These are phyloP conservation scores for Chelidonichthys spinosus DNA, from an alignment of 2,797 vertebrate species.

Conservation along the genomic window DNA sequence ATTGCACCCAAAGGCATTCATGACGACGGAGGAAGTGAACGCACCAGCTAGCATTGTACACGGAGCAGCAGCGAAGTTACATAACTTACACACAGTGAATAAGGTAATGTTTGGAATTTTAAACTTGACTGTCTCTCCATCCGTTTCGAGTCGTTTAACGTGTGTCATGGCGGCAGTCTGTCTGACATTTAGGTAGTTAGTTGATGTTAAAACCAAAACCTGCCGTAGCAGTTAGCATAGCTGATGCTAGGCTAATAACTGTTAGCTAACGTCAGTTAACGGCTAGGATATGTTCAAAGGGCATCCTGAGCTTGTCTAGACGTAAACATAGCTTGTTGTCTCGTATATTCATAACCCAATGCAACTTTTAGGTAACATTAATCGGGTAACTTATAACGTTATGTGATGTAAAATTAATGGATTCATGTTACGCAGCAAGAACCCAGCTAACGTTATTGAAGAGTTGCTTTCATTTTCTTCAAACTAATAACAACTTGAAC, in stretches of 20 bases:
- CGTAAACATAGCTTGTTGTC: not conserved
- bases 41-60: conserved; percentile 6
- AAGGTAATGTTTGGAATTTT: conserved; percentile 34
- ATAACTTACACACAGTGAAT: not conserved
- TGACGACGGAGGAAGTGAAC: conserved; percentile 34
- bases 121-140: not conserved
- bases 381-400: no score
- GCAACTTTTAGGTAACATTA: not conserved
- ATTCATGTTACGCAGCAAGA: not conserved
- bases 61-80: conserved; percentile 1
- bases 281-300: not conserved
- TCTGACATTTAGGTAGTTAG: not conserved
- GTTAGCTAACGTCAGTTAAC: not conserved
- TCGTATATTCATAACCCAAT: fast-evolving
- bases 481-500: fast-evolving
- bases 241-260: conserved; percentile 33
- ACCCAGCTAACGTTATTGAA: not conserved
- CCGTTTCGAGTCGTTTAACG: not conserved
- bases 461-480: not conserved
- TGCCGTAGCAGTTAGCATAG: not conserved
- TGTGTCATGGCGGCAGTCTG: not conserved
- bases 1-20: conserved; percentile 7
- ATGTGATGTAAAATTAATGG: conserved; percentile 7
- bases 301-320: not conserved
- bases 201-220: not conserved